Base-by-base conservation (phyloP, 1,140 invertebrate species). In the Galendromus occidentalis region DNA sequence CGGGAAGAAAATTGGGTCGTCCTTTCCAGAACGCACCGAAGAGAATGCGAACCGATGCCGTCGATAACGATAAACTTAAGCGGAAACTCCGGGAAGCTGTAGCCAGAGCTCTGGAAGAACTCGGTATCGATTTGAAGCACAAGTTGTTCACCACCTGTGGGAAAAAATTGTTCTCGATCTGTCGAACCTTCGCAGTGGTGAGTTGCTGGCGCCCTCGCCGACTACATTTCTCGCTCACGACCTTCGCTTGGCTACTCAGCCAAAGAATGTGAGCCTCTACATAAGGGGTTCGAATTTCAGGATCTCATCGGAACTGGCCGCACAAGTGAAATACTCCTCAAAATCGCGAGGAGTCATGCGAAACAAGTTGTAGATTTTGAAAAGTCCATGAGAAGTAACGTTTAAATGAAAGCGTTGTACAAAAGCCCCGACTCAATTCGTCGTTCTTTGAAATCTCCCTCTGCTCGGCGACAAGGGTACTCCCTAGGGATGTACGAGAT, bases 121-220 rank as follows among this genome's bases (percentile, higher is more conserved):
- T 29, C 33, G 22, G 51, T 2, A 25, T 59, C 33, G 51, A 9
- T 59, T 22, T 59, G 25, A 25, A 59, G 51, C 51, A 59, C 25
- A 25, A 25, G 20, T 14, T 59, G 51, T 59, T 59, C 20, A 22
- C 14, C 12, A 59, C 17, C 2, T 59, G 51, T 25, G 51, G 51
- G n/a, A 59, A 59, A 9, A 59, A 59, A 22, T 59, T 59, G 51
- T 59, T 59, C 51, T 17, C 51, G n/a, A 59, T 59, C 20, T 59
- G 51, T 33, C 25, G 33, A 12, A 59, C 51, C 1, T 59, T 29
- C 20, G 14, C 51, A 17, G 51, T 25, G 25, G 51, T 59, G 33
- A 59, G 51, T 59, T 20, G 4, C 17, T 22, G n/a, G 42, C 42
- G 42, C 42, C n/a, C 18, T 7, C 18, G 45, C 18, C 4, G 4